Evolutionary conservation across 1,140 invertebrate species (phyloP), one percentile per base, ranked within the genome.

Genomic region (Gryllus bimaculatus): DNA sequence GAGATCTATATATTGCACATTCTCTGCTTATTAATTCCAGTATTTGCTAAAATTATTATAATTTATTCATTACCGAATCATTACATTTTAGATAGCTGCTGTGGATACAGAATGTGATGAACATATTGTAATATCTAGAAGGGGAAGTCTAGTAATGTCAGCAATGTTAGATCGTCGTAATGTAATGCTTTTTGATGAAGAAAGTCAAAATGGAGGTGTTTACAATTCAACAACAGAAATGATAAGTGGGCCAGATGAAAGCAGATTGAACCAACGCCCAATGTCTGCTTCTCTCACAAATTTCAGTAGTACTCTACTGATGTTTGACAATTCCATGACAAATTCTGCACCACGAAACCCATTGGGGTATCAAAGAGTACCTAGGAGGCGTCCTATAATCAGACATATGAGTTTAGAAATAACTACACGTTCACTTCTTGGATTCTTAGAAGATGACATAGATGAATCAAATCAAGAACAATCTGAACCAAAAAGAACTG

Each of bases 251-350:
- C 6, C 5, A 6, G 74, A 20, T 39, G n/a, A 10, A 47, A 15
- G 39, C 26, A 47, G 15, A 8, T 3, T 47, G 8, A 12, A n/a
- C 0, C 47, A 80, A 47, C 76, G 73, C n/a, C 79, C 75, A 39
- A 39, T 39, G 12, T 77, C 74, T 48, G 8, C 76, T n/a, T 80
- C 80, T 8, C 66, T 76, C n/a, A 49, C 77, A 7, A 80, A 80
- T 75, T 80, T 78, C 18, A 78, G 77, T 18, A 80, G 26, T 18
- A 80, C 49, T 49, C 74, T 80, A n/a, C 48, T 80, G 4, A 78
- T 80, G 66, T 80, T 80, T 47, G 80, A 80, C 80, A 80, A 76
- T 73, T 73, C 75, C 75, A 76, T 80, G 8, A 54, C 49, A 12
- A 47, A 76, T 47, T 47, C 0, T 15, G 39, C 75, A 15, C 26